Conservation (phyloP, 1,140 invertebrate genomes). For the Drosophila sproati region DNA sequence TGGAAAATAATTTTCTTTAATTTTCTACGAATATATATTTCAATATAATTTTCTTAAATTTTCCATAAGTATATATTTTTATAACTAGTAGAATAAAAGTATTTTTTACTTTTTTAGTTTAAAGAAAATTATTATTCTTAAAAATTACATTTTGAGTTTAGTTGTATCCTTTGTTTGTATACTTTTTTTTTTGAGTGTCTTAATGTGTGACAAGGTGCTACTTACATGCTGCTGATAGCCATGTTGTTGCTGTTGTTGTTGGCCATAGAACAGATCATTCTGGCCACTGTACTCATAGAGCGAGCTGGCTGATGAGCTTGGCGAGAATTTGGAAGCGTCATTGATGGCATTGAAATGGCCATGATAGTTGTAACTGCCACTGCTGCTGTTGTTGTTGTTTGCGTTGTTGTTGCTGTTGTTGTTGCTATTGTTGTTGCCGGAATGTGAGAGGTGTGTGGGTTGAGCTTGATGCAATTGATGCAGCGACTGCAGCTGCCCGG, state of each 20-base stretch:
- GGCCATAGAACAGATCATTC: slow-evolving; percentile 59
- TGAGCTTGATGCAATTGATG: slow-evolving; percentile 61
- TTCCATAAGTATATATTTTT: too few relatives aligned
- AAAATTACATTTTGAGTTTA: too few relatives aligned
- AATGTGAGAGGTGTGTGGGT: slow-evolving; percentile 38
- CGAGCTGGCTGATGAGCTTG: slow-evolving; percentile 74
- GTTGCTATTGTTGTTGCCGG: slow-evolving; percentile 38
- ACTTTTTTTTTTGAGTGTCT: too few relatives aligned
- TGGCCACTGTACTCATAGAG: slow-evolving; percentile 66
- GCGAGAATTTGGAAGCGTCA: slow-evolving; percentile 66
- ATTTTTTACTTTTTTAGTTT: too few relatives aligned
- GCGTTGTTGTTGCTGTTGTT: slow-evolving; percentile 25
- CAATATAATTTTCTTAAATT: too few relatives aligned
- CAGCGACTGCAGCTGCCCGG: slow-evolving; percentile 56
- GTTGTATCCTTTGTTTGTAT: too few relatives aligned
- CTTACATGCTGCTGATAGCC: slow-evolving; percentile 76
- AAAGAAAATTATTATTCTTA: background rate
- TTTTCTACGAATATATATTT: too few relatives aligned
- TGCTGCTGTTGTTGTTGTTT: slow-evolving; percentile 49
- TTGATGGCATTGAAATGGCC: slow-evolving; percentile 77
- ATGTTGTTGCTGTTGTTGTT: slow-evolving; percentile 57
- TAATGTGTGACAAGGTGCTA: background rate
- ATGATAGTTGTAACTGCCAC: slow-evolving; percentile 69
- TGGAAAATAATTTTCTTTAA: background rate
- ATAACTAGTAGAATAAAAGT: too few relatives aligned